Evolutionary conservation across 2,113 vertebrate genomes (phyloP).

Genomic region (Rostratula benghalensis): DNA sequence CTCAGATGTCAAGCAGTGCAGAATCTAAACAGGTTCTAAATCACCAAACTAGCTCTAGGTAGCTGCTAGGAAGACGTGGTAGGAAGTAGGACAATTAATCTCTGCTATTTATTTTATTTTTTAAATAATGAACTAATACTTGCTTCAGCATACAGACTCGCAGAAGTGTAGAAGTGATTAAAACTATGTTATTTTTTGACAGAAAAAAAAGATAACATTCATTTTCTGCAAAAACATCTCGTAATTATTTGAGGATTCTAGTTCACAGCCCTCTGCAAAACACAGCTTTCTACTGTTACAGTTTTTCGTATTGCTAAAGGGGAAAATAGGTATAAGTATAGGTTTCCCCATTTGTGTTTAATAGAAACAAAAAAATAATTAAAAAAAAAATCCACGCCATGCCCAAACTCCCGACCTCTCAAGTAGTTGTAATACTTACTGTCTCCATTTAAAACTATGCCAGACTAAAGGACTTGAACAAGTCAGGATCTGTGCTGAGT

Average conservation of each 20-base stretch:
- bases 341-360: neutral
- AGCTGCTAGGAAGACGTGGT: neutral
- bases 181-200: neutral
- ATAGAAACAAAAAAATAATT: neutral
- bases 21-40: neutral
- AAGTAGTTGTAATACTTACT: neutral
- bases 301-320: neutral
- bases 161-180: neutral
- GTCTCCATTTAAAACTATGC: neutral
- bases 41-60: neutral
- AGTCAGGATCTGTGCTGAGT: neutral
- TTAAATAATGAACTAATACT: neutral
- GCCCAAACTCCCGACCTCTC: neutral
- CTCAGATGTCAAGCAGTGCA: neutral
- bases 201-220: neutral
- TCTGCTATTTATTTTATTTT: neutral
- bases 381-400: neutral
- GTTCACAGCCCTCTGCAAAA: neutral
- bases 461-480: neutral
- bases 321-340: neutral
- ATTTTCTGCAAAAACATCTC: neutral
- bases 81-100: neutral
- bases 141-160: neutral
- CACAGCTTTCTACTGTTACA: neutral
- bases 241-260: neutral